Conservation (phyloP, 2,888 invertebrate species). For the Geophilus truncorum region DNA sequence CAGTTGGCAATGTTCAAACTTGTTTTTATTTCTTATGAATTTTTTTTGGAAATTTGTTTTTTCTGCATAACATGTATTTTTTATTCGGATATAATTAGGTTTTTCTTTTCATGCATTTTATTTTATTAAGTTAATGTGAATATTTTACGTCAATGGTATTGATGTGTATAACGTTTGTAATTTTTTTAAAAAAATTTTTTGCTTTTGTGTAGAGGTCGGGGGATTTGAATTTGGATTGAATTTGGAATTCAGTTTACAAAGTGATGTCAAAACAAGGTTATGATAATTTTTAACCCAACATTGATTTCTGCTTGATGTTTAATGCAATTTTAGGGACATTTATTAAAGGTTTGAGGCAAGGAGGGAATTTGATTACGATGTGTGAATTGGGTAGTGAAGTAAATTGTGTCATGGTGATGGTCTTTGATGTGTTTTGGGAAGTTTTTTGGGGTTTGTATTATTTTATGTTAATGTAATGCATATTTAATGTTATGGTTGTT, state of each 20-base stretch:
- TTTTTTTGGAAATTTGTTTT: not conserved
- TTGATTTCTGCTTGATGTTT: not conserved
- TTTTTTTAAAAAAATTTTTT: not conserved
- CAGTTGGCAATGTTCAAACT: not conserved
- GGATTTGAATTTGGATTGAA: too few relatives aligned
- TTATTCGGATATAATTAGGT: not conserved
- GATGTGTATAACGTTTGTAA: not conserved
- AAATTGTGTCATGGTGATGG: not conserved
- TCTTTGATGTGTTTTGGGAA: not conserved
- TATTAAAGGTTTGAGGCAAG: not conserved
- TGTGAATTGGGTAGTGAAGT: not conserved
- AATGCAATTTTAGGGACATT: not conserved
- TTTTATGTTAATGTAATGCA: too few relatives aligned
- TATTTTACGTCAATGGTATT: not conserved
- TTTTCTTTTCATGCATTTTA: not conserved
- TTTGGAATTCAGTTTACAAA: too few relatives aligned
- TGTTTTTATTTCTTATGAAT: not conserved
- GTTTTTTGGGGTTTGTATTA: not conserved
- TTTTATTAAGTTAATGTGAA: too few relatives aligned
- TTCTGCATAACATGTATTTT: not conserved
- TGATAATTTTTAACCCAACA: not conserved
- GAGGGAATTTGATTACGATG: not conserved
- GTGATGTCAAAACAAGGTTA: not conserved
- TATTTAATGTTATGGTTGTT: too few relatives aligned
- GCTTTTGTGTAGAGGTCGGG: too few relatives aligned